Conservation (phyloP, 1,140 invertebrate genomes). For the Cataglyphis hispanica region DNA sequence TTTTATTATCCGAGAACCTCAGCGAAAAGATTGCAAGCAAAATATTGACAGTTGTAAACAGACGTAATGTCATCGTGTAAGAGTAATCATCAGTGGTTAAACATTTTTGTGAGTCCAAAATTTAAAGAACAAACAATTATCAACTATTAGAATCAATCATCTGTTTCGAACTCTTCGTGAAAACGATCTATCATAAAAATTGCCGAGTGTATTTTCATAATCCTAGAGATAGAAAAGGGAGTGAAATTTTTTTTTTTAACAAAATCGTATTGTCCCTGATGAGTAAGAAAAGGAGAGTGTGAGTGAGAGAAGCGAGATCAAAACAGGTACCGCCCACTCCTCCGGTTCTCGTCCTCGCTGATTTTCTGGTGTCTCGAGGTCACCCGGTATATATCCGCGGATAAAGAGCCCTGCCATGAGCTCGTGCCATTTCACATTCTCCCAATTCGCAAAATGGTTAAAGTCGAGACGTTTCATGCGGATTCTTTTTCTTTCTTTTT, state of each 20-base stretch:
- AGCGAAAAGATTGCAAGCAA: background rate
- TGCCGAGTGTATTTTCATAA: background rate
- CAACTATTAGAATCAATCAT: background rate
- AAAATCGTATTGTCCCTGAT: slow-evolving; percentile 27
- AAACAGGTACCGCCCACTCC: slow-evolving; percentile 77
- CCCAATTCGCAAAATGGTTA: slow-evolving; percentile 2
- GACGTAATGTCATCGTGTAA: background rate
- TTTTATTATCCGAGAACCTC: background rate
- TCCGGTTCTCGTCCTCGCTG: slow-evolving; percentile 72
- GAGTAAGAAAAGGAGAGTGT: slow-evolving; percentile 62
- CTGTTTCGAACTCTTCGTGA: background rate
- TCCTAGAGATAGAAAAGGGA: background rate
- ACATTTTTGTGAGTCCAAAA: background rate
- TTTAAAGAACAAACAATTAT: background rate
- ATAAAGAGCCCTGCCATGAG: slow-evolving; percentile 57
- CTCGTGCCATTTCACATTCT: slow-evolving; percentile 37
- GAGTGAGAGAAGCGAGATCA: slow-evolving; percentile 48
- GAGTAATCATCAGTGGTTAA: background rate
- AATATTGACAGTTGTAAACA: background rate
- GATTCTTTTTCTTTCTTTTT: background rate
- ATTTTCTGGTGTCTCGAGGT: slow-evolving; percentile 79
- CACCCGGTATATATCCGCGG: slow-evolving; percentile 76
- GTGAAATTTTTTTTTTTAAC: background rate
- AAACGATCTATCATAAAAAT: background rate
- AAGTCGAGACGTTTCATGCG: slow-evolving; percentile 13